Percentiles rank a stretch among this genome's conserved stretches.
Evolutionary conservation across 1,140 invertebrate species (phyloP).

Genomic region (Ladona fulva): DNA sequence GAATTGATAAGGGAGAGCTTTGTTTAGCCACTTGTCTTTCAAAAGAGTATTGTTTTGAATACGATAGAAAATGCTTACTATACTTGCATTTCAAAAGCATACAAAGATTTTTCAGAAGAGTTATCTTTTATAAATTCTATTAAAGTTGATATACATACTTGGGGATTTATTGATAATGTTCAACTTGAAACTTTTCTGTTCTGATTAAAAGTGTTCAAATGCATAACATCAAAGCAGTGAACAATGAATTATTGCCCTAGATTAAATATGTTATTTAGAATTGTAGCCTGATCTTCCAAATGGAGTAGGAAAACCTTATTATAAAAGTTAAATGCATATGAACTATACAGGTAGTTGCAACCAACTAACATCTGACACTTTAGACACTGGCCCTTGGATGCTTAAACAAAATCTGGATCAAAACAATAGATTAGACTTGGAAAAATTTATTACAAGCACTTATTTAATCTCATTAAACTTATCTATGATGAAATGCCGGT

Average conservation of each 20-base stretch:
- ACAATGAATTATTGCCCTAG: not conserved
- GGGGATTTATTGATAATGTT: no score
- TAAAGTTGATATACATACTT: no score
- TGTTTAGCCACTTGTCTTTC: not conserved
- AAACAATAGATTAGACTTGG: no score
- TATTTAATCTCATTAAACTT: no score
- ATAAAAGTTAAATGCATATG: no score
- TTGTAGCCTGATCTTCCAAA: not conserved
- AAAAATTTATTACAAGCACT: no score
- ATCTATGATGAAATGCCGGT: no score
- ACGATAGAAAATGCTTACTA: not conserved
- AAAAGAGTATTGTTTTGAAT: not conserved
- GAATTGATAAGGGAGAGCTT: not conserved
- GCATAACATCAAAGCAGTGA: slow-evolving; percentile 4
- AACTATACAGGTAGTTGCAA: not conserved
- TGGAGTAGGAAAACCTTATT: not conserved
- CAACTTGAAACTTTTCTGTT: not conserved
- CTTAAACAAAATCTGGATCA: no score
- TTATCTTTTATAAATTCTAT: no score
- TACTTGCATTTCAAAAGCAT: not conserved
- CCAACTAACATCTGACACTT: not conserved
- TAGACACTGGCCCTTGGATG: not conserved
- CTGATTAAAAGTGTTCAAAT: not conserved
- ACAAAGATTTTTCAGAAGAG: not conserved
- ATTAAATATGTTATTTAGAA: slow-evolving; percentile 1